phyloP scores from a whole-genome alignment of 2,113 vertebrate species.

The Periophthalmodon schlosseri region DNA sequence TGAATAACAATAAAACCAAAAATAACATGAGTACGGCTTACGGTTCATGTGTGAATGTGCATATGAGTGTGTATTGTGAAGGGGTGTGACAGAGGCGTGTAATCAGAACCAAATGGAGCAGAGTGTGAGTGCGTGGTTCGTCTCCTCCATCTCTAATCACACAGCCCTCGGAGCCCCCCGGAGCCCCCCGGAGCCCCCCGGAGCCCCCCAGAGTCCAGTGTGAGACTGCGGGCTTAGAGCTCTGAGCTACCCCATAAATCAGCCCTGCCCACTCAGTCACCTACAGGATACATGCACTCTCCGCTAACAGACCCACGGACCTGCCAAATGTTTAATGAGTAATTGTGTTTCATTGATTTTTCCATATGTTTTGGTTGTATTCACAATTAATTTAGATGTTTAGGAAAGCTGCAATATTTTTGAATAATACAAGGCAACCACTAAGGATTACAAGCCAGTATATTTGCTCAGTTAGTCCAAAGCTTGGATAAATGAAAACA shows the following conservation, averaged over 20 bases:
- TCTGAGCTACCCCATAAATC: conserved; percentile 77
- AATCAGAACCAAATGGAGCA: conserved; percentile 76
- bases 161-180: conserved; percentile 55
- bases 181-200: conserved; percentile 42
- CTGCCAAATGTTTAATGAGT: not conserved
- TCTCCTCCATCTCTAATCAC: conserved; percentile 80
- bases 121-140: conserved; percentile 71
- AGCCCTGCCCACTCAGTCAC: conserved; percentile 65
- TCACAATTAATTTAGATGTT: too few relatives aligned
- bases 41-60: conserved; percentile 35
- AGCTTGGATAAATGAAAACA: too few relatives aligned
- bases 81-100: conserved; percentile 60
- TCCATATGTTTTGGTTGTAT: too few relatives aligned
- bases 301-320: conserved; percentile 39
- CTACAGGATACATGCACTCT: conserved; percentile 52
- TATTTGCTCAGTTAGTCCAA: too few relatives aligned
- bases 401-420: too few relatives aligned
- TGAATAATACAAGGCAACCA: too few relatives aligned
- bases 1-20: not conserved
- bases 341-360: too few relatives aligned
- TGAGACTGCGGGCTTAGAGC: conserved; percentile 62
- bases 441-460: too few relatives aligned
- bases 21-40: not conserved
- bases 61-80: conserved; percentile 21
- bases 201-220: conserved; percentile 70